These are phyloP conservation scores for Bellardia pandia DNA, from an alignment of 2,888 invertebrate genomes.

Conservation along the genomic window DNA sequence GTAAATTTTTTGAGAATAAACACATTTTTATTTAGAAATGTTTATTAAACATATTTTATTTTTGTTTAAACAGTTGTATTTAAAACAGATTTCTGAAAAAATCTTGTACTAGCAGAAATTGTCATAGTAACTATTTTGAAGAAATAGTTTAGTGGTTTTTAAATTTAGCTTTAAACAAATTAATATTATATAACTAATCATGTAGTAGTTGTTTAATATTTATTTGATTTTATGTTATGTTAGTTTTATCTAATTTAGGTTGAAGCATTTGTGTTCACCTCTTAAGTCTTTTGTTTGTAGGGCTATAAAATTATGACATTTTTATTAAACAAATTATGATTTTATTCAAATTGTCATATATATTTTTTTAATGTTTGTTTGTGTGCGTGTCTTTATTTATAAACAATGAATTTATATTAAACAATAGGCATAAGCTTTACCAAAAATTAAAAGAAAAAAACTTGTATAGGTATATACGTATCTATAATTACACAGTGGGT, in stretches of 20 bases:
- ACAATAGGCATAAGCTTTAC: constrained; percentile 3
- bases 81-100: background rate
- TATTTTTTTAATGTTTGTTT: background rate
- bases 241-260: background rate
- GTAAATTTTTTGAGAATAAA: background rate
- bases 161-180: background rate
- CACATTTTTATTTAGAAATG: background rate
- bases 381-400: background rate
- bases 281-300: constrained; percentile 27
- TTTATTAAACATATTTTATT: background rate
- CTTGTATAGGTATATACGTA: background rate
- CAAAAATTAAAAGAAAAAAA: background rate
- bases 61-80: background rate
- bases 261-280: background rate
- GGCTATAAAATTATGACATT: constrained; percentile 30
- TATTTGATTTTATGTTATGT: background rate
- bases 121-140: too few species aligned
- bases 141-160: background rate
- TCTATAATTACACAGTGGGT: too few species aligned
- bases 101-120: background rate
- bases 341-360: constrained; percentile 18
- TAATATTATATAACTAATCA: constrained; percentile 9
- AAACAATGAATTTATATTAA: background rate
- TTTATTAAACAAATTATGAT: constrained; percentile 25
- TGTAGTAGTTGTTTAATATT: background rate